These are phyloP conservation scores for Rhabditoides inermis DNA, from an alignment of 2,888 invertebrate genomes.

Conservation along the genomic window DNA sequence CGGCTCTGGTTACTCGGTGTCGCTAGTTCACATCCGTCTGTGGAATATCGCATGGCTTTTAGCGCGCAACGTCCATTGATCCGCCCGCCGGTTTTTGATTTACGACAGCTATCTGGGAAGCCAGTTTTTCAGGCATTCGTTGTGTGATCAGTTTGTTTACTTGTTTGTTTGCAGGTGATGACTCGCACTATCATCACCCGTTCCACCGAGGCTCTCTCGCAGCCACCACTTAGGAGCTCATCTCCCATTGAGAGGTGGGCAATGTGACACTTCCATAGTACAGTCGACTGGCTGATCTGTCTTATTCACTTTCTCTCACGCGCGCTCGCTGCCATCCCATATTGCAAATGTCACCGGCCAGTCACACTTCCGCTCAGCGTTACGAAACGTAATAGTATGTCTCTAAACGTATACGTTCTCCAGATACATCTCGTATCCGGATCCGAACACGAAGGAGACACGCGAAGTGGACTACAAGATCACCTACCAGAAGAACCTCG, in stretches of 20 bases:
- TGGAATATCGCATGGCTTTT: no score
- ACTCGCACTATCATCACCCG: constrained; percentile 50
- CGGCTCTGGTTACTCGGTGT: no score
- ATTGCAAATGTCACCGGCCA: no score
- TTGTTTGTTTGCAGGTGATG: constrained; percentile 28
- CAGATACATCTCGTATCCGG: constrained; percentile 28
- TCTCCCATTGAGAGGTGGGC: constrained; percentile 15
- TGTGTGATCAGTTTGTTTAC: background rate
- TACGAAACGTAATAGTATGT: no score
- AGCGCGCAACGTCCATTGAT: no score
- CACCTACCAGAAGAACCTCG: constrained; percentile 34
- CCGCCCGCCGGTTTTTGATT: background rate
- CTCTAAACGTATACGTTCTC: background rate
- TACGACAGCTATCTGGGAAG: background rate
- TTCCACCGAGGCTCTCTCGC: constrained; percentile 44
- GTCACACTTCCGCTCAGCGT: no score
- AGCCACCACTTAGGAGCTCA: constrained; percentile 21
- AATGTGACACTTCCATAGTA: background rate
- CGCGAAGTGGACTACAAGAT: constrained; percentile 29
- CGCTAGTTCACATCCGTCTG: no score
- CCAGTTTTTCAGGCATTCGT: background rate
- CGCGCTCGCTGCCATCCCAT: no score
- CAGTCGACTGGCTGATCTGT: background rate
- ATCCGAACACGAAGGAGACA: constrained; percentile 29
- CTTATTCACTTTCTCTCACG: no score